Conservation (phyloP, 1,140 invertebrate genomes). For the Apolygus lucorum region DNA sequence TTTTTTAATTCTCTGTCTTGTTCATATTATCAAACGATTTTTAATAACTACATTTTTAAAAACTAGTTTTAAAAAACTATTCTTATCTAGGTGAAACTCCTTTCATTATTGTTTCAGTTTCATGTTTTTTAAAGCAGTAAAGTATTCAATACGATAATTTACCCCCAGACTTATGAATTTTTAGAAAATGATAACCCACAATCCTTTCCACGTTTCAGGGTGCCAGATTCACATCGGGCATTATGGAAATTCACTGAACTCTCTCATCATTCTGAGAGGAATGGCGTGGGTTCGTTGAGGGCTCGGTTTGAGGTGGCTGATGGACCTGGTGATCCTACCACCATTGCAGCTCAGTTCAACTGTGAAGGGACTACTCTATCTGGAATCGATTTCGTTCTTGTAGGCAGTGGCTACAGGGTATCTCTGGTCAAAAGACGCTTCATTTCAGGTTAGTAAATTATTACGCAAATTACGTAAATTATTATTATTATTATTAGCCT, state of each 20-base stretch:
- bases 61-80: no score
- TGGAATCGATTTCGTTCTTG: slow-evolving; percentile 84
- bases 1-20: no score
- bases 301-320: slow-evolving; percentile 76
- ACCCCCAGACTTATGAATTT: no score
- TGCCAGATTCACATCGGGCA: slow-evolving; percentile 68
- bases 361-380: slow-evolving; percentile 91
- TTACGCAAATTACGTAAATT: background rate
- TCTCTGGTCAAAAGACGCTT: slow-evolving; percentile 90
- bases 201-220: no score
- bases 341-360: slow-evolving; percentile 85
- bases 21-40: no score
- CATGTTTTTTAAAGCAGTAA: no score
- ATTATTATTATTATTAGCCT: no score
- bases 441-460: slow-evolving; percentile 62
- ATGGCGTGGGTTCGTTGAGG: slow-evolving; percentile 78
- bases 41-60: no score
- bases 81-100: no score
- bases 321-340: slow-evolving; percentile 71
- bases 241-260: slow-evolving; percentile 89
- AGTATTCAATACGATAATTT: no score
- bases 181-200: no score
- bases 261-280: slow-evolving; percentile 78
- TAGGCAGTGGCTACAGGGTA: slow-evolving; percentile 79
- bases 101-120: no score